Percentiles rank a stretch among this genome's conserved stretches.
Conservation (phyloP, 2,888 invertebrate genomes). For the Megaustenia siamemsis region DNA sequence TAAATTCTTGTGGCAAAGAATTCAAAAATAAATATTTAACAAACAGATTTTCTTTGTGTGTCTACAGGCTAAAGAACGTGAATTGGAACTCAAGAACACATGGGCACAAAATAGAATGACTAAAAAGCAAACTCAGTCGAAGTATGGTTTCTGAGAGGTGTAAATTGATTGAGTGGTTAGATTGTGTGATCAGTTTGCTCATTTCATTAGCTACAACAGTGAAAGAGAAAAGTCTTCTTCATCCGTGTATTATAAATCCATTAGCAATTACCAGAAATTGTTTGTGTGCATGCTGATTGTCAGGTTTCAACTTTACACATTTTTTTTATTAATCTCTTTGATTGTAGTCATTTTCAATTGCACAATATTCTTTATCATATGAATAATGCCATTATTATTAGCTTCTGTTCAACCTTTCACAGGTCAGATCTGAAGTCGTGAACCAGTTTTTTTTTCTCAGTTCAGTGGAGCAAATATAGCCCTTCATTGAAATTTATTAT, state of each 20-base stretch:
- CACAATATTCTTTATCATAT: background rate
- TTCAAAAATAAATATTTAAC: too few species aligned
- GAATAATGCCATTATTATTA: background rate
- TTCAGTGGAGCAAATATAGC: too few species aligned
- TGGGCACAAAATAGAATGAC: slow-evolving; percentile 94
- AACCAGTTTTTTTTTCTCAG: too few species aligned
- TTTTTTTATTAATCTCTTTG: background rate
- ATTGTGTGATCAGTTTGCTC: background rate
- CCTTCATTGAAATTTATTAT: too few species aligned
- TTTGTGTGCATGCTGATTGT: background rate
- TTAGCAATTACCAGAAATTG: background rate
- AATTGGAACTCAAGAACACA: slow-evolving; percentile 94
- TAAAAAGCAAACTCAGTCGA: slow-evolving; percentile 92
- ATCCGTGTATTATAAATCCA: background rate
- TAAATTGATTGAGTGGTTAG: background rate
- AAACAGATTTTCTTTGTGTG: slow-evolving; percentile 17
- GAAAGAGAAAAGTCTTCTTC: background rate
- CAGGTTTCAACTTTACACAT: background rate
- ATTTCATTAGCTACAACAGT: background rate
- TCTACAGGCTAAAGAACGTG: slow-evolving; percentile 91
- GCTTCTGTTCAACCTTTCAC: too few species aligned
- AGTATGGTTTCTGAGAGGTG: slow-evolving; percentile 90
- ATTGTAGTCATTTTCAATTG: background rate
- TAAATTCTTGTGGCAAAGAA: too few species aligned
- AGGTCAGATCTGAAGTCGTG: too few species aligned